Evolutionary conservation across 2,888 invertebrate species (phyloP), one percentile per base, ranked within the genome.

Genomic region (Drosophila cognata): DNA sequence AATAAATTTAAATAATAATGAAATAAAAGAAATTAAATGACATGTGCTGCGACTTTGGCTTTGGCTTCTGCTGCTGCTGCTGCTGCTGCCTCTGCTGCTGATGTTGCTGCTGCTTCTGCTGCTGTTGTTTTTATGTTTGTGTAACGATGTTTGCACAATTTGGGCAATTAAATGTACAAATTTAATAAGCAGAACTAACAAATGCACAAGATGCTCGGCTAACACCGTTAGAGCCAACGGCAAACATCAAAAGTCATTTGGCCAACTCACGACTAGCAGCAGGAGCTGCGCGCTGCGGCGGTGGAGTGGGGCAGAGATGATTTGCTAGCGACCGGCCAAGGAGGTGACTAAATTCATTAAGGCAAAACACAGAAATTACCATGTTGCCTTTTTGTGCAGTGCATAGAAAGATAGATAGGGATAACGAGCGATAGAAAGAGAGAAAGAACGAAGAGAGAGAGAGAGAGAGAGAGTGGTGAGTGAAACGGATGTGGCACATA

Each of bases 91-190:
- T 28, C 51, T 55, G 43, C 58, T 48, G 11, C 28, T 16, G 21
- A 35, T 35, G 25, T 13, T 52, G 18, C n/a, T 5, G n/a, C 33
- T 6, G 13, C 33, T 25, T 10, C 33, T 52, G 18, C 31, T 11
- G 51, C 35, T 21, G 16, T 21, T 28, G 36, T 25, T 59, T 46
- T 55, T 61, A 52, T 71, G 21, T 35, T 18, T 21, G 21, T 52
- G 13, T 13, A 10, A 8, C 35, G 5, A 35, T 38, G 28, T 38
- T 13, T 38, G 62, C 65, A 76, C 76, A 79, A 65, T 79, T 79
- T 74, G 69, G 68, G 82, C 74, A 82, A 84, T 82, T 84, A 82
- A 82, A 84, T 76, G 61, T 76, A 73, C 74, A 81, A 84, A 79
- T 84, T 73, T 81, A 81, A 81, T 81, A 81, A 81, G 73, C 72